These are phyloP conservation scores for Capricornis sumatraensis DNA, from an alignment of 2,113 vertebrate species.

Conservation along the genomic window DNA sequence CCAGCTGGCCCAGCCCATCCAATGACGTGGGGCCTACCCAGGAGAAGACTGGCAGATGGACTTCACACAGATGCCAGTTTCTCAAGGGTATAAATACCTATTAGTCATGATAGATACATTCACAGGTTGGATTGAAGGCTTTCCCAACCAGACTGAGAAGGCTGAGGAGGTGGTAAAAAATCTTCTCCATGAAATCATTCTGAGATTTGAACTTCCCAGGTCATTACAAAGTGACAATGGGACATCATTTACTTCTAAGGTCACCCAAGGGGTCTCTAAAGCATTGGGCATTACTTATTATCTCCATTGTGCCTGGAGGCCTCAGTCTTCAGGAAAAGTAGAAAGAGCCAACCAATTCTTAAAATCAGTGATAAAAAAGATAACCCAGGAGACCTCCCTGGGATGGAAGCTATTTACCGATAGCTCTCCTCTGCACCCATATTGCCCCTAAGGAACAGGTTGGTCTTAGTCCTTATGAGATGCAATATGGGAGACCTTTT, in stretches of 20 bases:
- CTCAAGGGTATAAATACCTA: neutral
- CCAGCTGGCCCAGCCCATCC: neutral
- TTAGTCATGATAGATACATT: neutral
- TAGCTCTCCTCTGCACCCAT: neutral
- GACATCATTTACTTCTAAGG: neutral
- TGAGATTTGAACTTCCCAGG: neutral
- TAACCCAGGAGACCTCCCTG: neutral
- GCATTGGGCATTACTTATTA: neutral
- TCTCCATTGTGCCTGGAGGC: neutral
- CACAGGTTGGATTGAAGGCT: neutral
- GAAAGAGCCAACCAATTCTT: neutral
- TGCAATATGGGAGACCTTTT: neutral
- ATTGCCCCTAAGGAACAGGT: neutral
- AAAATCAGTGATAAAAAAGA: neutral
- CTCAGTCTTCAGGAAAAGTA: neutral
- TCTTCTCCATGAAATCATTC: neutral
- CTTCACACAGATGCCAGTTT: neutral
- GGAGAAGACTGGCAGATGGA: neutral
- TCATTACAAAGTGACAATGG: neutral
- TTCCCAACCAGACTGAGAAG: neutral
- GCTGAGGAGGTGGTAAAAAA: neutral
- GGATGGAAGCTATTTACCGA: neutral
- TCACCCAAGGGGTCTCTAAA: neutral
- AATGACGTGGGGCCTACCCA: neutral
- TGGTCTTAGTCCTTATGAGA: neutral